Evolutionary conservation across 2,888 invertebrate species (phyloP).

Genomic region (Oscheius sp.): DNA sequence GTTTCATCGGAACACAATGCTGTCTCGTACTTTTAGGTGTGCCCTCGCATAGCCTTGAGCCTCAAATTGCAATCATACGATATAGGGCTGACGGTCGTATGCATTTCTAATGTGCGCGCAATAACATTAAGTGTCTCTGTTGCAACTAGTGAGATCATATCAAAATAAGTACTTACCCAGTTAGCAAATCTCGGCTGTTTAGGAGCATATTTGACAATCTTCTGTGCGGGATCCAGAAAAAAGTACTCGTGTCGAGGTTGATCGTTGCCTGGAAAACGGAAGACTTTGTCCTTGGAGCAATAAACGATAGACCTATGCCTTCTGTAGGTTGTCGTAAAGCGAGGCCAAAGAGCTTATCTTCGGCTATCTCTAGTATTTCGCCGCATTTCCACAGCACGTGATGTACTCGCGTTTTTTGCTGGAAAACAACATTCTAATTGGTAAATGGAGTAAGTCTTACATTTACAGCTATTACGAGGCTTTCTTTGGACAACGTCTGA

Average conservation of each 20-base stretch:
- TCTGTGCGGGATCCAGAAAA: conserved; percentile 64
- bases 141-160: background rate
- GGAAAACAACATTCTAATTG: conserved; percentile 28
- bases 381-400: conserved; percentile 65
- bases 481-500: conserved; percentile 60
- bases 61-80: conserved; percentile 22
- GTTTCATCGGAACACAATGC: background rate
- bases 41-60: conserved; percentile 32
- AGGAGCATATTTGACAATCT: conserved; percentile 64
- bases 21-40: background rate
- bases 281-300: background rate
- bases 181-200: conserved; percentile 60
- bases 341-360: conserved; percentile 62
- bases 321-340: conserved; percentile 61
- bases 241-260: conserved; percentile 65
- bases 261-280: conserved; percentile 44
- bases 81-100: background rate
- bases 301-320: conserved; percentile 51
- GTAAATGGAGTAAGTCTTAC: conserved; percentile 37
- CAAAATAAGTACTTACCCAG: conserved; percentile 49
- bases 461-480: conserved; percentile 53
- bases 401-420: conserved; percentile 63
- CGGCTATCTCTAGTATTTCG: conserved; percentile 59
- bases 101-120: conserved; percentile 1
- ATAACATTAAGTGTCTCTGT: conserved; percentile 9